Conservation (phyloP, 2,113 vertebrate genomes). For the Eupsittula cactorum region DNA sequence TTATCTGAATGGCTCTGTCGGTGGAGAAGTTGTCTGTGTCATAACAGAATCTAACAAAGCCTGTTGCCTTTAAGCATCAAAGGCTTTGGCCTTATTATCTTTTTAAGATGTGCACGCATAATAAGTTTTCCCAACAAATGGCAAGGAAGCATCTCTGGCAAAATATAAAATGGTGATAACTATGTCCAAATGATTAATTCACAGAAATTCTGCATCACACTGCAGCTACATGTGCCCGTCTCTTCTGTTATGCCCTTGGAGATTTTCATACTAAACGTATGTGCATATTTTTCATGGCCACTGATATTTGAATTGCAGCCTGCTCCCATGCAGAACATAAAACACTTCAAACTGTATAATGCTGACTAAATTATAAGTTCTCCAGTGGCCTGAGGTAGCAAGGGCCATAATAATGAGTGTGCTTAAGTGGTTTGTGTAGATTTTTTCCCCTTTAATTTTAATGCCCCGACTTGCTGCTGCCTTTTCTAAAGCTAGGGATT, state of each 20-base stretch:
- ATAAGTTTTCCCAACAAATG: conserved; percentile 75
- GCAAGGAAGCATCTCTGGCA: conserved; percentile 77
- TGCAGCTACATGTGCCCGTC: conserved; percentile 87
- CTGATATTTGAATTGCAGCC: conserved; percentile 93
- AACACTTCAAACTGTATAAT: conserved; percentile 97
- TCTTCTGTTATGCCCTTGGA: conserved; percentile 91
- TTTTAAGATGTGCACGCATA: conserved; percentile 70
- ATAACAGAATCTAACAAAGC: conserved; percentile 68
- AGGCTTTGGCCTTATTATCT: conserved; percentile 74
- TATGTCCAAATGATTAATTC: conserved; percentile 89
- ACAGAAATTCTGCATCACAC: conserved; percentile 80
- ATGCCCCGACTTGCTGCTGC: conserved; percentile 61
- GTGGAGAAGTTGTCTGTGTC: conserved; percentile 67
- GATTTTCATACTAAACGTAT: conserved; percentile 96
- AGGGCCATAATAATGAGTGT: conserved; percentile 90
- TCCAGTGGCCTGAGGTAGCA: conserved; percentile 88
- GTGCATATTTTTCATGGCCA: conserved; percentile 99
- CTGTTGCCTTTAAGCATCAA: conserved; percentile 73
- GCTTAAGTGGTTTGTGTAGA: conserved; percentile 85
- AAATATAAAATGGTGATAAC: conserved; percentile 87
- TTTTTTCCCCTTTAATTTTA: conserved; percentile 70
- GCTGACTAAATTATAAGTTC: conserved; percentile 93
- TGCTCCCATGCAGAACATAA: conserved; percentile 90
- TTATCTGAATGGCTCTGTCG: conserved; percentile 67
- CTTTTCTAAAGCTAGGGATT: conserved; percentile 51